Percentiles rank a stretch among this genome's conserved stretches.
phyloP scores from a whole-genome alignment of 2,797 vertebrate genomes.

The Enteromius anoplus region DNA sequence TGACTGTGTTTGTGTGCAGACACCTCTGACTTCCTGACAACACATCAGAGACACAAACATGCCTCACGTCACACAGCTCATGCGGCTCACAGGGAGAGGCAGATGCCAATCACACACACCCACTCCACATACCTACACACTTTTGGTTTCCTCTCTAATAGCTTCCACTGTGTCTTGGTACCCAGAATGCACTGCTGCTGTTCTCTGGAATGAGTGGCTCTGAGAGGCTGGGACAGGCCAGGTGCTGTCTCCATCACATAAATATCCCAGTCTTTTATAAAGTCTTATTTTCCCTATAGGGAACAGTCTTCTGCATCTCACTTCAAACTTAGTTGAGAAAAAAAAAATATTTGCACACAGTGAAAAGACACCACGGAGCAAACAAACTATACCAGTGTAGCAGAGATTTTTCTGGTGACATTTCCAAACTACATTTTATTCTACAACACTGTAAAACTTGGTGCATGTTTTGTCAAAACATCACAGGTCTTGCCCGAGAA shows the following conservation, averaged over 20 bases:
- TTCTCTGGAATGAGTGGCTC: conserved; percentile 62
- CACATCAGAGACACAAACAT: conserved; percentile 40
- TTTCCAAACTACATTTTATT: neutral
- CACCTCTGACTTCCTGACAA: conserved; percentile 38
- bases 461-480: conserved; percentile 5
- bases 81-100: conserved; percentile 30
- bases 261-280: conserved; percentile 15
- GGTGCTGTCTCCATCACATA: conserved; percentile 8
- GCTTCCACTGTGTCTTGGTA: conserved; percentile 35
- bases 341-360: neutral
- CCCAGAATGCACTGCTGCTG: conserved; percentile 52
- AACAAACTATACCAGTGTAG: neutral
- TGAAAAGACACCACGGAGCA: neutral
- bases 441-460: neutral
- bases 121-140: conserved; percentile 34
- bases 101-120: conserved; percentile 36
- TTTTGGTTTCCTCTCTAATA: conserved; percentile 33
- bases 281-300: neutral
- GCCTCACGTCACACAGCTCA: conserved; percentile 34
- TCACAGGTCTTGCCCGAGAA: conserved; percentile 5
- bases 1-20: conserved; percentile 20
- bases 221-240: conserved; percentile 25
- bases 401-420: neutral
- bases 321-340: neutral
- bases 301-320: neutral